Conservation (phyloP, 2,888 invertebrate genomes). For the Dicyrtomina minuta region DNA sequence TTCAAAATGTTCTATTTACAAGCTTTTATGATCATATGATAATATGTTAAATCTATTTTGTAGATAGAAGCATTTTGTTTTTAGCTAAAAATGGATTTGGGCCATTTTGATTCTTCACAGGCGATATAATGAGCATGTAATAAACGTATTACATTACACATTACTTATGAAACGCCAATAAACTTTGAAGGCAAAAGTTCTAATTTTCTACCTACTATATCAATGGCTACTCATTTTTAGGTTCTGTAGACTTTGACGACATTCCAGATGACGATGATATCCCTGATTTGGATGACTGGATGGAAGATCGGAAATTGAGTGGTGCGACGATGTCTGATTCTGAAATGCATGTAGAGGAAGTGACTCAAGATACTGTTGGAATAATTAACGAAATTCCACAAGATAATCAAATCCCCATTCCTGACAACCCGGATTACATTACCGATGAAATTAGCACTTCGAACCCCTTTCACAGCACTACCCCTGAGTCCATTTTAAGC, state of each 20-base stretch:
- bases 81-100: too few relatives aligned
- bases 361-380: neutral
- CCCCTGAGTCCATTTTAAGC: too few relatives aligned
- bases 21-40: too few relatives aligned
- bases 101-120: too few relatives aligned
- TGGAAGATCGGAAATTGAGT: slow-evolving; percentile 12
- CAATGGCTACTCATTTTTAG: neutral
- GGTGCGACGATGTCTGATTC: neutral
- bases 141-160: too few relatives aligned
- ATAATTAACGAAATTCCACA: neutral
- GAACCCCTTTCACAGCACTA: too few relatives aligned
- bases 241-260: neutral
- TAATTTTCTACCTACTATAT: neutral
- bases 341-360: neutral
- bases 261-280: slow-evolving; percentile 7
- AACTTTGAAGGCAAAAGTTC: neutral
- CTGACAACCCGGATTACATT: neutral
- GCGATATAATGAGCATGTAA: too few relatives aligned
- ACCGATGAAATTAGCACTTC: too few relatives aligned
- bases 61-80: too few relatives aligned
- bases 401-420: neutral
- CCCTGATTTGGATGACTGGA: slow-evolving; percentile 19
- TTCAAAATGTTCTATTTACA: too few relatives aligned
- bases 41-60: too few relatives aligned
- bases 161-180: too few relatives aligned